A percentile compares a stretch with the other conserved stretches of the same genome.
These are phyloP conservation scores for Hirundo rustica DNA, from an alignment of 2,797 vertebrate species.

Conservation along the genomic window DNA sequence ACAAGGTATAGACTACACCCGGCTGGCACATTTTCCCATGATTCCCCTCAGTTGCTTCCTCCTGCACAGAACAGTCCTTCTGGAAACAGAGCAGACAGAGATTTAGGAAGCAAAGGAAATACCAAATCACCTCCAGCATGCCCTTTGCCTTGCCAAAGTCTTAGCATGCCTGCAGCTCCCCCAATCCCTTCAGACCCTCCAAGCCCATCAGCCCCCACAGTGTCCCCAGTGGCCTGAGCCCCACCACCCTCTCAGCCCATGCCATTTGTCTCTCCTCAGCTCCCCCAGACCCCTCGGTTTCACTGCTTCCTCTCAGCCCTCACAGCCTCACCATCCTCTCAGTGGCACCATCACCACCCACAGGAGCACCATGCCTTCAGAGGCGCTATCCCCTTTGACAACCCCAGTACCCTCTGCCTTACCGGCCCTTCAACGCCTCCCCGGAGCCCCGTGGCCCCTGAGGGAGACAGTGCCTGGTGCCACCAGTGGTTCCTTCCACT, in stretches of 20 bases:
- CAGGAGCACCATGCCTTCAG: background rate
- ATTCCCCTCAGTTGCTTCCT: background rate
- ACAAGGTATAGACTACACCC: background rate
- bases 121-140: background rate
- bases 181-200: background rate
- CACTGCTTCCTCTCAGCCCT: background rate
- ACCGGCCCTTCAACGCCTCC: accelerated
- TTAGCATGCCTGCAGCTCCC: no score
- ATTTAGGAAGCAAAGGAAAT: background rate
- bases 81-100: background rate
- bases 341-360: no score
- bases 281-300: background rate
- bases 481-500: accelerated
- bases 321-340: background rate
- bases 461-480: background rate
- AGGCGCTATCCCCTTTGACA: accelerated
- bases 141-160: background rate
- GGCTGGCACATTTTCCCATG: background rate
- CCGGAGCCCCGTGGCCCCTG: accelerated
- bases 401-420: background rate
- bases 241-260: background rate
- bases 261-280: background rate
- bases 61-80: background rate
- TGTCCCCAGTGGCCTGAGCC: background rate
- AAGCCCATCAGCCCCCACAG: no score